Evolutionary conservation across 1,140 invertebrate species (phyloP).

Genomic region (Aphis gossypii): DNA sequence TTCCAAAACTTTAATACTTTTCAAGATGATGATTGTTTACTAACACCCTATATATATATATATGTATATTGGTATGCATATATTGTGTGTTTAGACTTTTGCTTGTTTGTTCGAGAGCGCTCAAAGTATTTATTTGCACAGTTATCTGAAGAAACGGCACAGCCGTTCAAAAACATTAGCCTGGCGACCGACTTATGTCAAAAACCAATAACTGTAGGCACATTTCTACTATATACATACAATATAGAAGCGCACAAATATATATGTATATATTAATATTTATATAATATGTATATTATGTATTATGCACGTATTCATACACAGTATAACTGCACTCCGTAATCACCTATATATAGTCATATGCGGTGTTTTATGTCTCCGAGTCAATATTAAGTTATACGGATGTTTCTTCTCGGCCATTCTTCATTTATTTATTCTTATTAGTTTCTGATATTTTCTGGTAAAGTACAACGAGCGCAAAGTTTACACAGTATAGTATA

Average conservation of each 20-base stretch:
- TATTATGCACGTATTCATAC: neutral
- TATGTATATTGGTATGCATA: neutral
- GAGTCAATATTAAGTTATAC: neutral
- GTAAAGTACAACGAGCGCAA: neutral
- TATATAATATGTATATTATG: neutral
- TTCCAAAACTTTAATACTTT: neutral
- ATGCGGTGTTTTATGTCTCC: neutral
- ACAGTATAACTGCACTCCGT: neutral
- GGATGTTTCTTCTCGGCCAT: neutral
- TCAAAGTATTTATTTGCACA: constrained; percentile 4
- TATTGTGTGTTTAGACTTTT: neutral
- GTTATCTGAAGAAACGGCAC: neutral
- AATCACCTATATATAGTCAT: neutral
- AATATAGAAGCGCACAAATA: neutral
- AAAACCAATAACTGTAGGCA: constrained; percentile 15
- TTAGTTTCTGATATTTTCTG: neutral
- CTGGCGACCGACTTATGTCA: neutral
- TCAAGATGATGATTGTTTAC: neutral
- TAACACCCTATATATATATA: neutral
- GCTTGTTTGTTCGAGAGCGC: neutral
- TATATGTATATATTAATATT: neutral
- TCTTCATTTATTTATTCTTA: neutral
- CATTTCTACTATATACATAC: neutral
- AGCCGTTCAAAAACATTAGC: neutral
- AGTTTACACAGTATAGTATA: neutral